These are phyloP conservation scores for Eucriotettix oculatus DNA, from an alignment of 2,888 invertebrate genomes.

Conservation along the genomic window DNA sequence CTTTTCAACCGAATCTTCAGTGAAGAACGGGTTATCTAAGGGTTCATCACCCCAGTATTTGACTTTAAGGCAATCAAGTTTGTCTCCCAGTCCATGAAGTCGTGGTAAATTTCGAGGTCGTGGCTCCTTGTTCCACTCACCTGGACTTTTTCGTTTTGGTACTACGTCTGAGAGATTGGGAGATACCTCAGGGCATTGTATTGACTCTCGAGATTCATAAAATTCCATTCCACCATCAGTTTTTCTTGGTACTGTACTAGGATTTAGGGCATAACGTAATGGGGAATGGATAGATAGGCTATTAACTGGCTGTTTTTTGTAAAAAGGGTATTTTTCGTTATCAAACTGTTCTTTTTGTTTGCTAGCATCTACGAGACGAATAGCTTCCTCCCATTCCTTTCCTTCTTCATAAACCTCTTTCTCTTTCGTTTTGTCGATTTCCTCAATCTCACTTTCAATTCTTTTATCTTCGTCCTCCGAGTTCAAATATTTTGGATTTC, in stretches of 20 bases:
- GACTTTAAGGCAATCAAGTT: constrained; percentile 52
- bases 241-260: constrained; percentile 44
- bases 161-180: constrained; percentile 18
- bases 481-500: not conserved
- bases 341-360: not conserved
- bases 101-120: constrained; percentile 24
- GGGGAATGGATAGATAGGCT: constrained; percentile 38
- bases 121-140: constrained; percentile 17
- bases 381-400: constrained; percentile 24
- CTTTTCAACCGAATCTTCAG: constrained; percentile 20
- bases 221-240: constrained; percentile 48
- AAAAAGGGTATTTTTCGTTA: constrained; percentile 47
- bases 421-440: constrained; percentile 15
- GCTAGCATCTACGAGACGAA: not conserved
- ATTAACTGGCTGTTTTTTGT: constrained; percentile 25
- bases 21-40: constrained; percentile 55
- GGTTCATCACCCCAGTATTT: constrained; percentile 56
- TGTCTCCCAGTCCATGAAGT: constrained; percentile 47
- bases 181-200: constrained; percentile 24
- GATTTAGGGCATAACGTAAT: constrained; percentile 46
- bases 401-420: constrained; percentile 22
- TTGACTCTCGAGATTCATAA: constrained; percentile 40
- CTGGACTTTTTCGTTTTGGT: constrained; percentile 20
- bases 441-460: constrained; percentile 15
- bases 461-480: constrained; percentile 20